phyloP scores from a whole-genome alignment of 1,140 invertebrate species.

The Eubasilissa regina region DNA sequence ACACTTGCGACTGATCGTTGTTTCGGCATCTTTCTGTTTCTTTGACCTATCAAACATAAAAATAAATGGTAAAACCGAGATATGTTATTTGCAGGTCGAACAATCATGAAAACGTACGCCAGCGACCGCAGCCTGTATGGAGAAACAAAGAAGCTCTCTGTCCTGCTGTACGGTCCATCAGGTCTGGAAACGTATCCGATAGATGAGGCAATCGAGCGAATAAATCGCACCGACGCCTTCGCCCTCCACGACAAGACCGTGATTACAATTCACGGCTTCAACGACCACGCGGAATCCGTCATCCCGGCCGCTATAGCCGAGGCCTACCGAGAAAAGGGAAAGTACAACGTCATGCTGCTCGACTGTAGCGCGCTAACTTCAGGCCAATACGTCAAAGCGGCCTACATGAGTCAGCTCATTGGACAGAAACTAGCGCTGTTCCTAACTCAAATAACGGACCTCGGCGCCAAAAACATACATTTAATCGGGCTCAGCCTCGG shows the following conservation, averaged over 20 bases:
- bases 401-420: constrained; percentile 70
- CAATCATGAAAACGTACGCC: constrained; percentile 49
- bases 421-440: constrained; percentile 71
- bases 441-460: constrained; percentile 70
- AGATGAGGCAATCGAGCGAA: constrained; percentile 28
- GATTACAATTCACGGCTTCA: constrained; percentile 72
- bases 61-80: neutral
- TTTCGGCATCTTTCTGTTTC: too few species aligned
- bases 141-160: constrained; percentile 35
- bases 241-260: constrained; percentile 40
- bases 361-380: constrained; percentile 73
- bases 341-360: constrained; percentile 75
- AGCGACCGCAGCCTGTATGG: constrained; percentile 30
- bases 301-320: constrained; percentile 62
- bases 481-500: constrained; percentile 77
- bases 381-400: constrained; percentile 73
- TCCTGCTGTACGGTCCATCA: constrained; percentile 43
- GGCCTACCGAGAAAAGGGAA: constrained; percentile 68
- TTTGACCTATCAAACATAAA: too few species aligned
- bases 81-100: constrained; percentile 44
- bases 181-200: constrained; percentile 39
- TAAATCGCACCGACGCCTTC: constrained; percentile 33
- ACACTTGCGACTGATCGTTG: too few species aligned
- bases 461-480: constrained; percentile 71
- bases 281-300: constrained; percentile 62